Evolutionary conservation across 2,888 invertebrate species (phyloP).

Genomic region (Lysandra coridon): DNA sequence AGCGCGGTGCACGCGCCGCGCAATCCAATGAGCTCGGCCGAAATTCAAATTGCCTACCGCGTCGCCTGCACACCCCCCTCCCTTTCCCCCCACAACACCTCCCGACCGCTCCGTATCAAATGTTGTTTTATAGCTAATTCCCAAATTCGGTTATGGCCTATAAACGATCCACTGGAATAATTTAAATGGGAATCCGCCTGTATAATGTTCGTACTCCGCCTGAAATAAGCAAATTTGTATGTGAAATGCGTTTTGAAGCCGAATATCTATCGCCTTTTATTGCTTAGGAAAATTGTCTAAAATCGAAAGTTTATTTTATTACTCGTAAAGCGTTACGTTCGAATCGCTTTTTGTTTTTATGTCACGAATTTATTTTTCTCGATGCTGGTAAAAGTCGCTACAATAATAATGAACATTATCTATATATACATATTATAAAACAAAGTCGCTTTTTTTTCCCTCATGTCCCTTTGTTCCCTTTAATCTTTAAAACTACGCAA

Average conservation of each 20-base stretch:
- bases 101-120: conserved; percentile 63
- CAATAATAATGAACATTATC: background rate
- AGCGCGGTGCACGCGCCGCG: conserved; percentile 68
- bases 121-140: conserved; percentile 82
- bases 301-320: conserved; percentile 31
- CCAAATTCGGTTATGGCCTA: conserved; percentile 81
- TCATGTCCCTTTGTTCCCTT: too few relatives aligned
- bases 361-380: background rate
- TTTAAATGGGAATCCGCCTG: conserved; percentile 79
- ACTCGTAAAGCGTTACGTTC: conserved; percentile 21
- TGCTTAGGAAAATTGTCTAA: conserved; percentile 51
- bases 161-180: conserved; percentile 81
- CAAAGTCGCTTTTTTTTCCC: too few relatives aligned
- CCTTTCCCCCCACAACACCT: conserved; percentile 45
- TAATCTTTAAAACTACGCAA: too few relatives aligned
- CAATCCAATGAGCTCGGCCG: conserved; percentile 73
- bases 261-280: conserved; percentile 71
- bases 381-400: background rate
- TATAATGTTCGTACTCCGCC: conserved; percentile 79
- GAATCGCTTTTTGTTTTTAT: conserved; percentile 15
- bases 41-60: conserved; percentile 78
- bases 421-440: too few relatives aligned
- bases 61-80: conserved; percentile 59
- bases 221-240: conserved; percentile 79
- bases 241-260: conserved; percentile 79